Conservation (phyloP, 2,888 invertebrate species). For the Dryobota labecula region DNA sequence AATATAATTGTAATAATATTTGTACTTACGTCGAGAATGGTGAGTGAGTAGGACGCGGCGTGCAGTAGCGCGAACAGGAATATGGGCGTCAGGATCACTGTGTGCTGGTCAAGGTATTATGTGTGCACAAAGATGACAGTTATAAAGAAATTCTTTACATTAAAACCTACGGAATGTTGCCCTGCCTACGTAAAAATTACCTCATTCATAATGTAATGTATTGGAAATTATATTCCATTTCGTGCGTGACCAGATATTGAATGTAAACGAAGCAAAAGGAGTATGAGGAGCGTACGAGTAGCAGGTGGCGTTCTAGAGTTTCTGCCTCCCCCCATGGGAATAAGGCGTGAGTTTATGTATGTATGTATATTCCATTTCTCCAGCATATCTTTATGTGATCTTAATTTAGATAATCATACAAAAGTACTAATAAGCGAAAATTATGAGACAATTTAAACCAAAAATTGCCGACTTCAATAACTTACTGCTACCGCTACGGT, state of each 20-base stretch:
- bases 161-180: background rate
- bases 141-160: background rate
- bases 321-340: no score
- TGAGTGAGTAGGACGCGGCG: constrained; percentile 97
- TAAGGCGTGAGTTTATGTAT: no score
- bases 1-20: background rate
- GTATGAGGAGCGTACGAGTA: no score
- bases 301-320: no score
- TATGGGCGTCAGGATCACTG: constrained; percentile 97
- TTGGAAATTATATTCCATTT: no score
- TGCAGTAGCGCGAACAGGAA: constrained; percentile 98
- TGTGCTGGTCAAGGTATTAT: constrained; percentile 38
- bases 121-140: background rate
- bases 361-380: no score
- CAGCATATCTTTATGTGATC: background rate
- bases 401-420: background rate
- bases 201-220: no score
- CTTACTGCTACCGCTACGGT: no score
- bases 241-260: no score
- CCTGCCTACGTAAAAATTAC: background rate
- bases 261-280: no score
- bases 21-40: constrained; percentile 96
- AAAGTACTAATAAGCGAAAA: background rate
- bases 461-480: background rate
- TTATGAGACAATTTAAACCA: background rate